Evolutionary conservation across 53 echinoderm and acorn worm genomes (phyloP).

Genomic region (Holothuria scabra): DNA sequence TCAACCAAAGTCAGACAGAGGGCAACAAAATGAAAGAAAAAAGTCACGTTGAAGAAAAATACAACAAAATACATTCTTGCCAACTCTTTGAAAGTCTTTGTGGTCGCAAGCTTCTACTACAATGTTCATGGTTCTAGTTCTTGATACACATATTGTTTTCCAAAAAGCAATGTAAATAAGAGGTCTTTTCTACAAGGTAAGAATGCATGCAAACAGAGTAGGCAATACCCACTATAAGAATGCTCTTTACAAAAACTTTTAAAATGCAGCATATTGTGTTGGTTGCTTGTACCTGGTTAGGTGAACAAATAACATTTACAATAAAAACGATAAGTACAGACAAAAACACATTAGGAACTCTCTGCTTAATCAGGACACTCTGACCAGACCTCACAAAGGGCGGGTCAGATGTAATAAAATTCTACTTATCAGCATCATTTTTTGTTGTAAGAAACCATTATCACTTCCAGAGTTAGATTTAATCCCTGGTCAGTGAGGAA

Average conservation of each 20-base stretch:
- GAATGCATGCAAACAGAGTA: background rate
- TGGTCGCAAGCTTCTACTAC: conserved; percentile 12
- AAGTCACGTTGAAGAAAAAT: background rate
- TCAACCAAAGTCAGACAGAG: too few species aligned
- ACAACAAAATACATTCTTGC: background rate
- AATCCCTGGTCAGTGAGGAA: too few species aligned
- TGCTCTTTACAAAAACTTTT: too few species aligned
- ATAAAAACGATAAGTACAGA: too few species aligned
- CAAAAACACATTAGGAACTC: too few species aligned
- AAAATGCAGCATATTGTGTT: conserved; percentile 39
- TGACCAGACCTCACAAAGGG: too few species aligned
- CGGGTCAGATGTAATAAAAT: too few species aligned
- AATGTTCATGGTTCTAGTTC: background rate
- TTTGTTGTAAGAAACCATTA: too few species aligned
- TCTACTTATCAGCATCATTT: too few species aligned
- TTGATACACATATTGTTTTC: background rate
- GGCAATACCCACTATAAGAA: too few species aligned
- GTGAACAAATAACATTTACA: background rate
- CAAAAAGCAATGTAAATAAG: background rate
- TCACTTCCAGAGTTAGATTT: too few species aligned
- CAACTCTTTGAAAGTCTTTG: conserved; percentile 4
- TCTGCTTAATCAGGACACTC: too few species aligned
- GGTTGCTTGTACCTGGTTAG: conserved; percentile 8
- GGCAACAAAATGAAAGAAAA: background rate
- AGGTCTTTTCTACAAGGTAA: background rate